A percentile compares a stretch with the other conserved stretches of the same genome.
These are phyloP conservation scores for Deilephila porcellus DNA, from an alignment of 2,888 invertebrate genomes.

Conservation along the genomic window DNA sequence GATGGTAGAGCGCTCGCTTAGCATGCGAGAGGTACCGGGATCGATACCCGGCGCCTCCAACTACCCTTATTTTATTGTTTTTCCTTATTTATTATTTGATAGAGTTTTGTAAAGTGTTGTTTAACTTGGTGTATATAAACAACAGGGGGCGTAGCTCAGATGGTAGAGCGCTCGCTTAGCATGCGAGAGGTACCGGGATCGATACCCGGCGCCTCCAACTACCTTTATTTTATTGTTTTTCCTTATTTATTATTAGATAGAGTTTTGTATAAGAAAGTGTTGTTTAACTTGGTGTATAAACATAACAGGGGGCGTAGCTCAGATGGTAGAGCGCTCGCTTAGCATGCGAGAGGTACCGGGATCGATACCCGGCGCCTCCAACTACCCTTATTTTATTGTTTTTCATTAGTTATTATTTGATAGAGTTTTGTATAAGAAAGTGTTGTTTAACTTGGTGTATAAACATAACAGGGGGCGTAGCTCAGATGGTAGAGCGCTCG, in stretches of 20 bases:
- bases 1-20: slow-evolving; percentile 86
- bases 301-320: slow-evolving; percentile 38
- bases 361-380: slow-evolving; percentile 85
- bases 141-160: slow-evolving; percentile 46
- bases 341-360: slow-evolving; percentile 84
- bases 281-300: not conserved
- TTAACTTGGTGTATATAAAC: slow-evolving; percentile 11
- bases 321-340: slow-evolving; percentile 80
- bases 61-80: slow-evolving; percentile 19
- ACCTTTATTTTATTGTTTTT: slow-evolving; percentile 15
- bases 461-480: slow-evolving; percentile 69
- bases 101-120: not conserved
- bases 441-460: slow-evolving; percentile 31
- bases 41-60: slow-evolving; percentile 85
- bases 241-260: not conserved
- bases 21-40: slow-evolving; percentile 85
- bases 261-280: not conserved
- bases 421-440: slow-evolving; percentile 24
- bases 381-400: too few relatives aligned
- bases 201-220: slow-evolving; percentile 83
- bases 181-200: slow-evolving; percentile 85
- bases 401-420: not conserved
- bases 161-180: slow-evolving; percentile 82
- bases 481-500: slow-evolving; percentile 86
- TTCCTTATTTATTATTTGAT: not conserved